Base-by-base conservation (phyloP, 2,113 vertebrate species). In the Balaenoptera acutorostrata region DNA sequence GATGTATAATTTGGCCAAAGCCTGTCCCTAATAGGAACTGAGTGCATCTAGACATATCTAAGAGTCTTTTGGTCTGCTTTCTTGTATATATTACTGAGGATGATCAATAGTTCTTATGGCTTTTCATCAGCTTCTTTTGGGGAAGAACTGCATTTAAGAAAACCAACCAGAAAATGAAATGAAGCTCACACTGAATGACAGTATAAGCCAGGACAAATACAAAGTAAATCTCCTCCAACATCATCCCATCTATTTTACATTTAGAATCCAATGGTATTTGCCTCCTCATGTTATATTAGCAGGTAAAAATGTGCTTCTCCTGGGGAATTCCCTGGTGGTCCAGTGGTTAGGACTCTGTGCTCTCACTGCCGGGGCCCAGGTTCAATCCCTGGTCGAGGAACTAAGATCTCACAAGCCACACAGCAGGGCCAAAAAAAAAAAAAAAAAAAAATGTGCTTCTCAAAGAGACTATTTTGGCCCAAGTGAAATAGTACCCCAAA, bases 1-100 rank as follows among this genome's bases (percentile, higher is more conserved):
- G 29, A 82, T 59, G 18, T 86, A 77, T 90, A 93, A 89, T n/a
- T 77, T 89, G 82, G 33, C 69, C 86, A 77, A 78, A 89, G 6
- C 6, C 4, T 87, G 21, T 57, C 1, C 46, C 14, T 94, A 57
- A 75, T 36, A 52, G 61, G 23, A 94, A 87, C 7, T 9, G n/a
- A 78, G n/a, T 55, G 14, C 46, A 29, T 94, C 25, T 68, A 83
- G 21, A 90, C 31, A 91, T 55, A 71, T 59, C 18, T 77, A 61
- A 92, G 5, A 12, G 82, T 46, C 72, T 8, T 12, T 71, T 41
- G 25, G 63, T 46, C 15, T 31, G 9, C 3, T 88, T 84, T 93
- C 18, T 71, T 46, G 15, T 71, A 41, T 21, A 18, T 17, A 59
- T 20, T 31, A 71, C 44, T 9, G 46, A 72, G 87, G 61, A 82